Base-by-base conservation (phyloP, 2,113 vertebrate species). In the Gallinago undulata region DNA sequence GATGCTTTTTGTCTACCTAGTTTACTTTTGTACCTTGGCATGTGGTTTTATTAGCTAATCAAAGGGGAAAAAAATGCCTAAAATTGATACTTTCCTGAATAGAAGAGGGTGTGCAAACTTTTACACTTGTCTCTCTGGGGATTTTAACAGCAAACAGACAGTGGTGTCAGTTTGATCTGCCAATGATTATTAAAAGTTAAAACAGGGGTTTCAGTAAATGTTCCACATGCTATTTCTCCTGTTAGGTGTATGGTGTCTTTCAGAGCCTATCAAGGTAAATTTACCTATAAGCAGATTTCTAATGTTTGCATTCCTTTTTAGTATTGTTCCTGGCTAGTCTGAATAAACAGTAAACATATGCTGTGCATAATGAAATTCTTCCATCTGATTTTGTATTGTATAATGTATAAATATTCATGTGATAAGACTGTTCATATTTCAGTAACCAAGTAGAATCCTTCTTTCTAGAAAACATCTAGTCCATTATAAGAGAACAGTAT, bases 341-440 rank as follows among this genome's bases (percentile, higher is more conserved):
- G 51, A 78, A 86, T 78, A 90, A 88, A 59, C 55, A 78, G 39
- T 63, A 94, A 90, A 60, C 73, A 87, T 95, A 92, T 75, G 72
- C n/a, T 93, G 60, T 74, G 60, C 60, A 55, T 87, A 87, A 91
- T 94, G 37, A 84, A 89, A 66, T 87, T 75, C n/a, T 82, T 70
- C 77, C 25, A 78, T 91, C 64, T 25, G 55, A 37, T 93, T 86
- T 88, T 83, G 45, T 70, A 50, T 83, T 92, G 88, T 86, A 28
- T 62, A 70, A 41, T 8, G 19, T 48, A 88, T 93, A 92, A 87
- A 94, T 95, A 96, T 85, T 93, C 37, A 85, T 91, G n/a, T 14
- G 14, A 33, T 92, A 84, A 51, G n/a, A 64, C 41, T 47, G 22
- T 51, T 95, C 72, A 67, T 94, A 74, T 39, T 83, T 83, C 75